A percentile compares a stretch with the other conserved stretches of the same genome.
phyloP scores from a whole-genome alignment of 2,797 vertebrate genomes.

The Syndactyla subalaris region DNA sequence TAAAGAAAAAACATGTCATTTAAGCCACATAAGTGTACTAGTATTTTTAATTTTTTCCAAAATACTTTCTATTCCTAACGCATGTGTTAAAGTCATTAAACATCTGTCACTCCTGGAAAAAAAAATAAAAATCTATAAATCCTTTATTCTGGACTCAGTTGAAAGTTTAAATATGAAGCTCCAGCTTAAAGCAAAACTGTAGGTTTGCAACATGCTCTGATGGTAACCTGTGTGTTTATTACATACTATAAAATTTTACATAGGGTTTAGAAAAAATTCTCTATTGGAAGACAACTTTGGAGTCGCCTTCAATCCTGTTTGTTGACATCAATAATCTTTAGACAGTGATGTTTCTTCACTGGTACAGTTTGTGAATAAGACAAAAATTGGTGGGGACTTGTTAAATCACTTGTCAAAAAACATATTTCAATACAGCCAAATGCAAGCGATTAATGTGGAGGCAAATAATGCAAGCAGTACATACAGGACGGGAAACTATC shows the following conservation, averaged over 20 bases:
- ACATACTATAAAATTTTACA: not conserved
- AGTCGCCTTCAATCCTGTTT: not conserved
- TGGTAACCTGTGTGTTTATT: not conserved
- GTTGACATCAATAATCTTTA: not conserved
- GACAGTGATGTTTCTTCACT: not conserved
- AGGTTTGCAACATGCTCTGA: not conserved
- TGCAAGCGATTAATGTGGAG: not conserved
- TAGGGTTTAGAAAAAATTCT: not conserved
- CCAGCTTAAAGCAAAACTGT: not conserved
- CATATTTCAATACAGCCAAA: not conserved
- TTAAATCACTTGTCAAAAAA: not conserved
- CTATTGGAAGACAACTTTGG: not conserved
- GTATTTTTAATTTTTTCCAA: not conserved
- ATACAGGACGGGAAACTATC: not conserved
- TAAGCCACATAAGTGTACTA: not conserved
- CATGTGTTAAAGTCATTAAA: not conserved
- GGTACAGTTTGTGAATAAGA: not conserved
- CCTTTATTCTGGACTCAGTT: not conserved
- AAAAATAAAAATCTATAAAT: no score
- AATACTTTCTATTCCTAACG: not conserved
- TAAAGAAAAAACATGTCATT: not conserved
- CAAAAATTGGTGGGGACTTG: not conserved
- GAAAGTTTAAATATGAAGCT: not conserved
- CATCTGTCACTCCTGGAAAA: not conserved
- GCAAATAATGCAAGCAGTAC: not conserved